Evolutionary conservation across 1,140 invertebrate genomes (phyloP).

Genomic region (Mamestra configurata): DNA sequence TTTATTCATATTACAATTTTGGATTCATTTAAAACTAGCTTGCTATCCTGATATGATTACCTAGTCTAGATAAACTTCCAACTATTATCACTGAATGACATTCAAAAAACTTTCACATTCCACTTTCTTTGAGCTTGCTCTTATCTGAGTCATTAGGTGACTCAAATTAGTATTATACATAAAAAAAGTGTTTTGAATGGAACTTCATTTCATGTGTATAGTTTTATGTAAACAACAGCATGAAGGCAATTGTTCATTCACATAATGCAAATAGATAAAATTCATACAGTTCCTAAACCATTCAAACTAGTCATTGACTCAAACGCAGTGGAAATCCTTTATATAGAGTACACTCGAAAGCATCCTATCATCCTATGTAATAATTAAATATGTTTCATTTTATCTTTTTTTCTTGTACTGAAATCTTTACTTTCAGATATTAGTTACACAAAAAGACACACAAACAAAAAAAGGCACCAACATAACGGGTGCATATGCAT

Average conservation of each 20-base stretch:
- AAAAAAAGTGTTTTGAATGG: constrained; percentile 38
- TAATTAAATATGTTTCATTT: background rate
- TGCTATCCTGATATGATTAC: background rate
- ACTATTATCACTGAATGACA: constrained; percentile 11
- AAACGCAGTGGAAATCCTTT: no score
- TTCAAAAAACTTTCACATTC: constrained; percentile 35
- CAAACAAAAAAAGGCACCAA: constrained; percentile 61
- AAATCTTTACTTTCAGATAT: constrained; percentile 69
- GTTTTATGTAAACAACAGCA: background rate
- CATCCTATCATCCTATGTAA: no score
- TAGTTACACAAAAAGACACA: constrained; percentile 67
- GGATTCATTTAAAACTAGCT: background rate
- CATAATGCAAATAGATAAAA: no score
- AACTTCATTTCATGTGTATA: background rate
- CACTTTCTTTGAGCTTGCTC: constrained; percentile 1
- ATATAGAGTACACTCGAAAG: no score
- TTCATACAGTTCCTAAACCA: no score
- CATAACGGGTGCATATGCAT: constrained; percentile 90
- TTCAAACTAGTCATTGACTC: no score
- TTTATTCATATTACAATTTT: background rate
- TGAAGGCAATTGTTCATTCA: no score
- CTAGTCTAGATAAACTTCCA: constrained; percentile 19
- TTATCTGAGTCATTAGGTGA: constrained; percentile 36
- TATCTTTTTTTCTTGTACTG: background rate
- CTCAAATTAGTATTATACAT: constrained; percentile 30